A percentile compares a stretch with the other conserved stretches of the same genome.
Conservation (phyloP, 2,888 invertebrate genomes). For the Incurvaria masculella region DNA sequence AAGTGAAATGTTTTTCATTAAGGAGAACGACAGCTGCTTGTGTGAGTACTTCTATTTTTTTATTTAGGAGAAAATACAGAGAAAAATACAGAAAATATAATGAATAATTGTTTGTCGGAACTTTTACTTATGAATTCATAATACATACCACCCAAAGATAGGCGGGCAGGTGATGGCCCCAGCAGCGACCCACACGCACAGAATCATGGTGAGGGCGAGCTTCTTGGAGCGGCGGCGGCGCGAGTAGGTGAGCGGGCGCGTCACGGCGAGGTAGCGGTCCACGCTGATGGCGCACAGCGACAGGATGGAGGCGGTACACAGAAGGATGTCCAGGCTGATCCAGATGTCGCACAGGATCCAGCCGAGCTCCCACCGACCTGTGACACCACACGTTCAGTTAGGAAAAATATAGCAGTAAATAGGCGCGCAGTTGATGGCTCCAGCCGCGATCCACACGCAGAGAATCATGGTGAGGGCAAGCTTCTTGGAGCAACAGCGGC, state of each 20-base stretch:
- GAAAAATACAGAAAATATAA: too few relatives aligned
- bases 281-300: slow-evolving; percentile 92
- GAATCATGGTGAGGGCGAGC: slow-evolving; percentile 81
- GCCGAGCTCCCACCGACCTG: slow-evolving; percentile 86
- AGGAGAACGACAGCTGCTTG: too few relatives aligned
- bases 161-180: slow-evolving; percentile 92
- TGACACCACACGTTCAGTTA: too few relatives aligned
- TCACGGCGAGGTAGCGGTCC: slow-evolving; percentile 89
- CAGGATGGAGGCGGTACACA: slow-evolving; percentile 91
- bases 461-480: slow-evolving; percentile 84
- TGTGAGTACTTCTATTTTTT: too few relatives aligned
- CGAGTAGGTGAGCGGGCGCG: slow-evolving; percentile 89
- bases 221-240: slow-evolving; percentile 82
- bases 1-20: too few relatives aligned
- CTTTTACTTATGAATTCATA: too few relatives aligned
- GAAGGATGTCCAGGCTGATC: slow-evolving; percentile 90
- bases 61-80: too few relatives aligned
- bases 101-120: too few relatives aligned
- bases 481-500: slow-evolving; percentile 80
- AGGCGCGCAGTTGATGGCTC: slow-evolving; percentile 91
- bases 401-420: slow-evolving; percentile 91
- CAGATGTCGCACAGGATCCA: slow-evolving; percentile 86
- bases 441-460: slow-evolving; percentile 86
- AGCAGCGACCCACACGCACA: slow-evolving; percentile 87
- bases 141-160: slow-evolving; percentile 84